Conservation (phyloP, 2,113 vertebrate species). For the Himantopus leucocephalus region DNA sequence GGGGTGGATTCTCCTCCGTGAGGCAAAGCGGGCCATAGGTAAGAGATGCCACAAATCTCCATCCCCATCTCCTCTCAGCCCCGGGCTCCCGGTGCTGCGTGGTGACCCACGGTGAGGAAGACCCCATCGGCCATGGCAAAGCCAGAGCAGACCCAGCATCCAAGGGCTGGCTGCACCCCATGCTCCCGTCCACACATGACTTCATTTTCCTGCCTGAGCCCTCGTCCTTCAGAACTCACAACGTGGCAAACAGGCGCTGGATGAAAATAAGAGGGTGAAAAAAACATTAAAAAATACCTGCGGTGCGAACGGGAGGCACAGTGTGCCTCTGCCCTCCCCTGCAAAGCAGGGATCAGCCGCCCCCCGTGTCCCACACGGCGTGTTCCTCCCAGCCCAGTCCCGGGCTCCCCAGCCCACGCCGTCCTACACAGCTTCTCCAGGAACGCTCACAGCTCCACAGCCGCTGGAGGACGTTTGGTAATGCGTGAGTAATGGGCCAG, state of each 20-base stretch:
- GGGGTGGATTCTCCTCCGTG: neutral
- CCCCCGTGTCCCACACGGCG: accelerated
- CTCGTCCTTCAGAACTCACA: neutral
- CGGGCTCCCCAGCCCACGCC: accelerated
- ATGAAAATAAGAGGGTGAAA: neutral
- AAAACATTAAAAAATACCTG: accelerated
- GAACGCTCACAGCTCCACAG: neutral
- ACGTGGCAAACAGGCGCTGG: accelerated
- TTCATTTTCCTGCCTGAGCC: accelerated
- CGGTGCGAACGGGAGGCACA: accelerated
- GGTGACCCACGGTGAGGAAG: neutral
- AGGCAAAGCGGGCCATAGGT: neutral
- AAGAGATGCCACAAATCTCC: neutral
- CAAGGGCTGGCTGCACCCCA: accelerated
- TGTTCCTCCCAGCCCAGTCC: neutral
- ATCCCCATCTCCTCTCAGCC: neutral
- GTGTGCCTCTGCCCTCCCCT: neutral
- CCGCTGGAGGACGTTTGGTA: accelerated
- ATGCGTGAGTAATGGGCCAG: accelerated
- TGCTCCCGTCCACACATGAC: accelerated
- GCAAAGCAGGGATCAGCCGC: no score
- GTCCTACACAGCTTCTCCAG: neutral
- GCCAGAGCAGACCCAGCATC: neutral
- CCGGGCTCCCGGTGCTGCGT: neutral
- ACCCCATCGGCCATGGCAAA: accelerated